Evolutionary conservation across 2,113 vertebrate species (phyloP), one percentile per base, ranked within the genome.

Genomic region (Archilochus colubris): DNA sequence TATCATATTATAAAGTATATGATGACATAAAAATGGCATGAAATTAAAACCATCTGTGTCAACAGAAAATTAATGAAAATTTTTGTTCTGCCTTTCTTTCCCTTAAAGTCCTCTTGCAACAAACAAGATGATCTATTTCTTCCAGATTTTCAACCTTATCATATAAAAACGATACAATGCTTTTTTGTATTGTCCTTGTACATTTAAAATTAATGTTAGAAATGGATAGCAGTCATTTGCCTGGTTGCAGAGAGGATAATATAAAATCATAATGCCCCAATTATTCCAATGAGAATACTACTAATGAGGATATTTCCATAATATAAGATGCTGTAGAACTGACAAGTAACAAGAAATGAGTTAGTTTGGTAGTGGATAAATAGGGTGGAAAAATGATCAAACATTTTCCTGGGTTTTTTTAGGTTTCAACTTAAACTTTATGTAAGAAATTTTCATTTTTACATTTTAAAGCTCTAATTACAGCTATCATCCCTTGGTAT

Each of bases 401-500:
- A 81, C 27, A 64, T 82, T 94, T 94, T 59, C 64, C 59, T 54
- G 28, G 28, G 17, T 53, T 68, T 67, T 87, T 81, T 59, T 77
- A 73, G 28, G 7, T 25, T 89, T 94, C 57, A 40, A 36, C 80
- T 96, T 93, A 63, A 69, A 89, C 50, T 89, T 84, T 89, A 82
- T 30, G 55, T 62, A 82, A 73, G 63, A 73, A 82, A 74, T 86
- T 87, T 87, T 85, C 43, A 46, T 82, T 82, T 86, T 97, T 72
- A 67, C 89, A 80, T 94, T 96, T 94, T 87, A 93, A 94, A 70
- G n/a, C n/a, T 80, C 33, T 89, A 95, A 95, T 94, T 94, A 75
- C 50, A 86, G 59, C 50, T 88, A 43, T 76, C 59, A 80, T 82
- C 82, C 75, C 83, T 88, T 91, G 87, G 55, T 33, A 94, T 95